Evolutionary conservation across 2,888 invertebrate species (phyloP).

Genomic region (Oeneis ivallda): DNA sequence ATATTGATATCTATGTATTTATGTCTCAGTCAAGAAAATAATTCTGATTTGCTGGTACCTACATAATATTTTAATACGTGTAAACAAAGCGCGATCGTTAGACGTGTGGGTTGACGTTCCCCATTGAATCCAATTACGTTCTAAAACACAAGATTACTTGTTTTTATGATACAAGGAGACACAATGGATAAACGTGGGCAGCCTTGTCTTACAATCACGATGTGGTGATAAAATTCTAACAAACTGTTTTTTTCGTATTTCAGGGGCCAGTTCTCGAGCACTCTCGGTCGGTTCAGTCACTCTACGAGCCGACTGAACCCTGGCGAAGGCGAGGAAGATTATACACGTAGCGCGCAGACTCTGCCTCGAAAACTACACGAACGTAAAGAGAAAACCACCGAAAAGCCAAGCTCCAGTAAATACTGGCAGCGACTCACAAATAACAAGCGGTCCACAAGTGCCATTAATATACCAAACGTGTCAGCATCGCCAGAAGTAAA

Average conservation of each 20-base stretch:
- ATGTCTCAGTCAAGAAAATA: neutral
- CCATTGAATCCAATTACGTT: conserved; percentile 72
- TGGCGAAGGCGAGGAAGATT: conserved; percentile 75
- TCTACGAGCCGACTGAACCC: conserved; percentile 87
- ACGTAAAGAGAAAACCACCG: conserved; percentile 69
- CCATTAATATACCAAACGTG: conserved; percentile 84
- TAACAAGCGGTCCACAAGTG: conserved; percentile 81
- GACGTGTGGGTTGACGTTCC: conserved; percentile 67
- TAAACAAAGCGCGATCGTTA: conserved; percentile 70
- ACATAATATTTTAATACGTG: conserved; percentile 42
- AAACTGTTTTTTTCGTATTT: conserved; percentile 56
- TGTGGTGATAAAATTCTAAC: conserved; percentile 53
- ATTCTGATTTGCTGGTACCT: conserved; percentile 26
- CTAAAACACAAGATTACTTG: conserved; percentile 60
- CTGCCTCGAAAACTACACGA: conserved; percentile 86
- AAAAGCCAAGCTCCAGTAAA: conserved; percentile 71
- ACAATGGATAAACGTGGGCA: conserved; percentile 69
- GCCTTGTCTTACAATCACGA: conserved; percentile 51
- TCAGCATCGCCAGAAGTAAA: conserved; percentile 63
- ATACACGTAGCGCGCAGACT: conserved; percentile 86
- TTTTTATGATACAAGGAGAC: conserved; percentile 66
- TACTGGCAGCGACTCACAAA: conserved; percentile 78
- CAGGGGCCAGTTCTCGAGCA: conserved; percentile 87
- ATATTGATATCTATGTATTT: too few relatives aligned
- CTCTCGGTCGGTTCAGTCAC: conserved; percentile 91